Conservation (phyloP, 2,888 invertebrate species). For the Pyrgus malvae region DNA sequence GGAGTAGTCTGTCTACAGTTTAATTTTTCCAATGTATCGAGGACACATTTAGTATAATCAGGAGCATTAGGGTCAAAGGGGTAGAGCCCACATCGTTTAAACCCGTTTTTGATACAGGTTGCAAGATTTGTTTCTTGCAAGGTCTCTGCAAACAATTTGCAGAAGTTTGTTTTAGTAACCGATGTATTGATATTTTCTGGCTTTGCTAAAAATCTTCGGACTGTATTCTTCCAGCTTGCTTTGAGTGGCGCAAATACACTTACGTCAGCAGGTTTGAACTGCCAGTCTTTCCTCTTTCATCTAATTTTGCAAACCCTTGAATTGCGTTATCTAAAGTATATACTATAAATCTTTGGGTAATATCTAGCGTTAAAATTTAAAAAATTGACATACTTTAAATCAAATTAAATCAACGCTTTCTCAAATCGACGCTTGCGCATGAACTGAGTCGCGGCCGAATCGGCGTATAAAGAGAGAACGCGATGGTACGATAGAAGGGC, state of each 20-base stretch:
- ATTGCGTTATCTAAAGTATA: no score
- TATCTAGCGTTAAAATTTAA: no score
- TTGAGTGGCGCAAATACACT: slow-evolving; percentile 37
- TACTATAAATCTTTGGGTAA: no score
- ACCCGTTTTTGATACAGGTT: slow-evolving; percentile 33
- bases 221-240: slow-evolving; percentile 31
- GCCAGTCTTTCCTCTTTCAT: no score
- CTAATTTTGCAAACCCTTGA: no score
- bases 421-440: no score
- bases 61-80: slow-evolving; percentile 34
- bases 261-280: slow-evolving; percentile 40
- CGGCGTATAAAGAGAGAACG: no score
- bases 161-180: slow-evolving; percentile 38
- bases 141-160: slow-evolving; percentile 29
- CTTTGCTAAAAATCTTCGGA: slow-evolving; percentile 25
- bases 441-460: no score
- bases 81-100: slow-evolving; percentile 35
- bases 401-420: no score
- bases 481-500: no score
- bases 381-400: no score
- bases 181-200: slow-evolving; percentile 35
- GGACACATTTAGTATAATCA: slow-evolving; percentile 33
- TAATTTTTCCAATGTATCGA: slow-evolving; percentile 33
- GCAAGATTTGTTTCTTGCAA: slow-evolving; percentile 21
- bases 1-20: no score